These are phyloP conservation scores for Verasper variegatus DNA, from an alignment of 2,113 vertebrate species.

Conservation along the genomic window DNA sequence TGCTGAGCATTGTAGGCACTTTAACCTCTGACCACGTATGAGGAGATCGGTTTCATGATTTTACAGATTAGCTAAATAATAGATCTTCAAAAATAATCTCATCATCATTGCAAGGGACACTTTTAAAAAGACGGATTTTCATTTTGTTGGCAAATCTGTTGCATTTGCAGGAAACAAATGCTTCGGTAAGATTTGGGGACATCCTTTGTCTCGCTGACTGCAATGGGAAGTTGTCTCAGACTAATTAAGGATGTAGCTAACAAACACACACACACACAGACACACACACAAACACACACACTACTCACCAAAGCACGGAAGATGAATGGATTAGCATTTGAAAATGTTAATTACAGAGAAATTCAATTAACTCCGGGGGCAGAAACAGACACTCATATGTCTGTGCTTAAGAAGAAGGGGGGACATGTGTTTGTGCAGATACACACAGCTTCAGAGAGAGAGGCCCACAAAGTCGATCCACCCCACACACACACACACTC, in stretches of 20 bases:
- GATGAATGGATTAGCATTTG: slow-evolving; percentile 80
- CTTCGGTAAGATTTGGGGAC: slow-evolving; percentile 31
- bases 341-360: slow-evolving; percentile 82
- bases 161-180: slow-evolving; percentile 32
- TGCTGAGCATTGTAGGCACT: neutral
- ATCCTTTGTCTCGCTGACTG: slow-evolving; percentile 70
- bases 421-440: slow-evolving; percentile 59
- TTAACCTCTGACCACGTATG: slow-evolving; percentile 6
- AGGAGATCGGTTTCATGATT: slow-evolving; percentile 7
- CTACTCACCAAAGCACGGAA: slow-evolving; percentile 66
- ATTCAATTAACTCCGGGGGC: slow-evolving; percentile 79
- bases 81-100: slow-evolving; percentile 7
- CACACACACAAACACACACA: neutral
- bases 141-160: slow-evolving; percentile 34
- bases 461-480: slow-evolving; percentile 2
- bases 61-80: slow-evolving; percentile 2
- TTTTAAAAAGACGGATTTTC: slow-evolving; percentile 40
- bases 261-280: slow-evolving; percentile 8
- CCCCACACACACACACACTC: slow-evolving; percentile 5
- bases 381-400: slow-evolving; percentile 57
- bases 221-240: slow-evolving; percentile 65
- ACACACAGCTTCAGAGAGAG: slow-evolving; percentile 26
- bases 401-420: slow-evolving; percentile 38
- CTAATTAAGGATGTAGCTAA: slow-evolving; percentile 74
- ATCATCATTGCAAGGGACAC: slow-evolving; percentile 28